These are phyloP conservation scores for Drosophila cognata DNA, from an alignment of 2,888 invertebrate genomes.

Conservation along the genomic window DNA sequence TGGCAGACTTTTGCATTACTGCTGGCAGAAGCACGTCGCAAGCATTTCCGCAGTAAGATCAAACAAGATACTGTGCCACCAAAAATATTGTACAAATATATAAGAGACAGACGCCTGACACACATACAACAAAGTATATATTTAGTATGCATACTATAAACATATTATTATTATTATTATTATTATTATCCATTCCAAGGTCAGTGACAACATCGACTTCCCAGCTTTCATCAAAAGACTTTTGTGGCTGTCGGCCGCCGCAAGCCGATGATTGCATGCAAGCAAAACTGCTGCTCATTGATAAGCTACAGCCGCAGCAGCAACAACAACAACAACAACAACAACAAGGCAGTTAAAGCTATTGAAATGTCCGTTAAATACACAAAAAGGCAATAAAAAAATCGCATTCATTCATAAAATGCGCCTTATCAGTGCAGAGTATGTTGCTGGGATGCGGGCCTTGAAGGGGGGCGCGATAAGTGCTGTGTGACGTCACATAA, in stretches of 20 bases:
- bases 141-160: neutral
- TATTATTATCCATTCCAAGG: slow-evolving; percentile 54
- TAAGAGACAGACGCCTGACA: slow-evolving; percentile 46
- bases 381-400: slow-evolving; percentile 70
- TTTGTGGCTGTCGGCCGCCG: slow-evolving; percentile 56
- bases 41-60: slow-evolving; percentile 78
- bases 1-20: slow-evolving; percentile 51
- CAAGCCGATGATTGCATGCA: slow-evolving; percentile 38
- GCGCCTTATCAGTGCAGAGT: slow-evolving; percentile 59
- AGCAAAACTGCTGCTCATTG: slow-evolving; percentile 55
- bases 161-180: slow-evolving; percentile 1
- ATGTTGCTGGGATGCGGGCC: slow-evolving; percentile 36
- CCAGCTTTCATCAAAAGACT: slow-evolving; percentile 66
- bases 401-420: slow-evolving; percentile 74
- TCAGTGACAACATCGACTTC: slow-evolving; percentile 47
- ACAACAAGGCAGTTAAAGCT: slow-evolving; percentile 46
- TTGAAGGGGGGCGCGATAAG: slow-evolving; percentile 24
- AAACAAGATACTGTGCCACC: slow-evolving; percentile 66
- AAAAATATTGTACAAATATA: slow-evolving; percentile 33
- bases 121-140: slow-evolving; percentile 37
- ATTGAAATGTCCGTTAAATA: slow-evolving; percentile 56
- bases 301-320: slow-evolving; percentile 45
- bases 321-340: neutral
- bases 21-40: slow-evolving; percentile 66
- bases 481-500: slow-evolving; percentile 73